Conservation (phyloP, 2,113 vertebrate species). For the Emydura subglobosa region DNA sequence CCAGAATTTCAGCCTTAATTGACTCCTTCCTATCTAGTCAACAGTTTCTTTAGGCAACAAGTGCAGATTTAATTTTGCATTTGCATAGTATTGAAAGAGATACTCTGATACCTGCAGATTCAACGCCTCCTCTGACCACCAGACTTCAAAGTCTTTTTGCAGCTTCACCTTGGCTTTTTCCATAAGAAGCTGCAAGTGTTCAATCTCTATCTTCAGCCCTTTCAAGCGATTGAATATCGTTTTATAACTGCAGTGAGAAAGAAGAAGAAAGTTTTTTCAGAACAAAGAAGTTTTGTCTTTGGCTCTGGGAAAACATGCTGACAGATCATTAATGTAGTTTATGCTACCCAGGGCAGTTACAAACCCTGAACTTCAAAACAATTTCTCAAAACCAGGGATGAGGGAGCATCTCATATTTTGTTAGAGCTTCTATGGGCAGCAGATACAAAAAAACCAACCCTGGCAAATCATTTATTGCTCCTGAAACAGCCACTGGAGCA, state of each 20-base stretch:
- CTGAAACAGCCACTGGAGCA: not conserved
- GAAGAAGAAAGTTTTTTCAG: not conserved
- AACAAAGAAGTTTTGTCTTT: not conserved
- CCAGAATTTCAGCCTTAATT: not conserved
- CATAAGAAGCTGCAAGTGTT: conserved; percentile 91
- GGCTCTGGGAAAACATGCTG: not conserved
- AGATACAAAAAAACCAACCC: not conserved
- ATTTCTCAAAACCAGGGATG: not conserved
- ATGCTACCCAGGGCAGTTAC: not conserved
- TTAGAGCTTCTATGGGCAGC: not conserved
- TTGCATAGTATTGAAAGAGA: conserved; percentile 3
- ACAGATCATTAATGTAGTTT: not conserved
- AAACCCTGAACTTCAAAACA: conserved; percentile 1
- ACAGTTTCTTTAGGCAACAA: not conserved
- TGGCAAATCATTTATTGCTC: not conserved
- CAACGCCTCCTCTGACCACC: conserved; percentile 87
- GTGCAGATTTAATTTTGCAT: not conserved
- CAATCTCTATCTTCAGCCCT: conserved; percentile 91
- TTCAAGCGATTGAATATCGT: conserved; percentile 82
- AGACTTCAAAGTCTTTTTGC: conserved; percentile 90
- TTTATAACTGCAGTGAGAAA: conserved; percentile 84
- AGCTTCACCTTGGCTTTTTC: conserved; percentile 89
- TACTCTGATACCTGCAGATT: conserved; percentile 81
- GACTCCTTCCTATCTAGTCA: not conserved
- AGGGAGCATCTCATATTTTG: not conserved